Percentiles rank a stretch among this genome's conserved stretches.
phyloP scores from a whole-genome alignment of 92 coral and sea anemone genomes.

The Montipora capitata region DNA sequence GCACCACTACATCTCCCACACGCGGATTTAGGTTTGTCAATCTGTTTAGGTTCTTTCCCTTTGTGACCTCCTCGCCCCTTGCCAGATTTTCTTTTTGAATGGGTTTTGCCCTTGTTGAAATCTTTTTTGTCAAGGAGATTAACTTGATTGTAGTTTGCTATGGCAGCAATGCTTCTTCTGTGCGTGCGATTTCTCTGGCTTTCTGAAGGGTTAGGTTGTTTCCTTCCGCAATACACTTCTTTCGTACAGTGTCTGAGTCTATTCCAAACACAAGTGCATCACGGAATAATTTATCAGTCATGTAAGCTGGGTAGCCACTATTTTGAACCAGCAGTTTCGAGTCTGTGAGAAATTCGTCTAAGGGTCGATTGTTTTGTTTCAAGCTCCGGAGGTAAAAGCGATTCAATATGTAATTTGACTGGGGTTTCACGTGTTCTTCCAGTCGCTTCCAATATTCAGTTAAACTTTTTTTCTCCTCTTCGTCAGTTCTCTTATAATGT shows the following conservation, averaged over 20 bases:
- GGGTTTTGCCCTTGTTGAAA: not conserved
- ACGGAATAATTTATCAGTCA: slow-evolving; percentile 63
- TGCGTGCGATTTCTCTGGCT: slow-evolving; percentile 71
- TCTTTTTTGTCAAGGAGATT: not conserved
- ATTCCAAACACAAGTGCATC: slow-evolving; percentile 70
- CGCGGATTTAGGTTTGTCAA: not conserved
- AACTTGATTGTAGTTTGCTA: slow-evolving; percentile 2
- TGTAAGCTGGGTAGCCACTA: slow-evolving; percentile 51
- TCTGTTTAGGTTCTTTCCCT: not conserved
- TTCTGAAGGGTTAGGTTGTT: slow-evolving; percentile 50
- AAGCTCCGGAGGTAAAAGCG: slow-evolving; percentile 62
- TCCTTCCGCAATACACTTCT: slow-evolving; percentile 75
- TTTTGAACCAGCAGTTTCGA: slow-evolving; percentile 68
- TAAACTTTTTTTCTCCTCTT: slow-evolving; percentile 35
- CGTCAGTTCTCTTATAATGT: too few species aligned
- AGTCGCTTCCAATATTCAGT: slow-evolving; percentile 60
- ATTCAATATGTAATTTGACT: too few species aligned
- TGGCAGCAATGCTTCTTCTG: slow-evolving; percentile 69
- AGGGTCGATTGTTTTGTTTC: slow-evolving; percentile 68
- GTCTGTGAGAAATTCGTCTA: slow-evolving; percentile 72
- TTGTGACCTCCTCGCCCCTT: not conserved
- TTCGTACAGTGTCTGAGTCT: slow-evolving; percentile 67
- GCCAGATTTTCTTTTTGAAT: too few species aligned
- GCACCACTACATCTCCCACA: slow-evolving; percentile 46
- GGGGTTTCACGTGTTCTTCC: slow-evolving; percentile 73